Percentiles rank a stretch among this genome's conserved stretches.
These are phyloP conservation scores for Dinocampus coccinellae DNA, from an alignment of 2,888 invertebrate genomes.

Conservation along the genomic window DNA sequence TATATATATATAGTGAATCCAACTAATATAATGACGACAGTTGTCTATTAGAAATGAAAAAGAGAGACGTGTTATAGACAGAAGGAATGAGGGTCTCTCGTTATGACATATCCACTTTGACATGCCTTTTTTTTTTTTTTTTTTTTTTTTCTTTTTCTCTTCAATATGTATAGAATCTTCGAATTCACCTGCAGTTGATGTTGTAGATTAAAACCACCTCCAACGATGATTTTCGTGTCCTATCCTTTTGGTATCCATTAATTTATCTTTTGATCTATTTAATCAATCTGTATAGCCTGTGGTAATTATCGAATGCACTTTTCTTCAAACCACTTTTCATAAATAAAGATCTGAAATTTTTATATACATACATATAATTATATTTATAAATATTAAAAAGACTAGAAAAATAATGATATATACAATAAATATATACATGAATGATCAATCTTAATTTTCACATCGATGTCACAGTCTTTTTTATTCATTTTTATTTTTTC, in stretches of 20 bases:
- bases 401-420: too few species aligned
- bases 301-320: neutral
- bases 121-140: neutral
- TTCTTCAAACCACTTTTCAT: neutral
- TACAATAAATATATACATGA: too few species aligned
- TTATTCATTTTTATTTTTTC: too few species aligned
- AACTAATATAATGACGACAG: neutral
- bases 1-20: too few species aligned
- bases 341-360: neutral
- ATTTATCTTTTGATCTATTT: neutral
- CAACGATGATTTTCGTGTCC: neutral
- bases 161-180: neutral
- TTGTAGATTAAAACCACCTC: neutral
- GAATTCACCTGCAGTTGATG: neutral
- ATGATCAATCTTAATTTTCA: too few species aligned
- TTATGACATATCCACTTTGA: neutral
- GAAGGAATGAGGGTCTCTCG: slow-evolving; percentile 12
- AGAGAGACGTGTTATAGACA: neutral
- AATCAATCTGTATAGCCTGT: neutral
- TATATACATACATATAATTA: neutral
- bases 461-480: too few species aligned
- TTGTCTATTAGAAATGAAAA: slow-evolving; percentile 7
- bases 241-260: neutral
- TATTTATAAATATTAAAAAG: too few species aligned
- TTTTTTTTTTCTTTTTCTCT: slow-evolving; percentile 1